Evolutionary conservation across 1,140 invertebrate genomes (phyloP), one percentile per base, ranked within the genome.

Genomic region (Sycophila sp.): DNA sequence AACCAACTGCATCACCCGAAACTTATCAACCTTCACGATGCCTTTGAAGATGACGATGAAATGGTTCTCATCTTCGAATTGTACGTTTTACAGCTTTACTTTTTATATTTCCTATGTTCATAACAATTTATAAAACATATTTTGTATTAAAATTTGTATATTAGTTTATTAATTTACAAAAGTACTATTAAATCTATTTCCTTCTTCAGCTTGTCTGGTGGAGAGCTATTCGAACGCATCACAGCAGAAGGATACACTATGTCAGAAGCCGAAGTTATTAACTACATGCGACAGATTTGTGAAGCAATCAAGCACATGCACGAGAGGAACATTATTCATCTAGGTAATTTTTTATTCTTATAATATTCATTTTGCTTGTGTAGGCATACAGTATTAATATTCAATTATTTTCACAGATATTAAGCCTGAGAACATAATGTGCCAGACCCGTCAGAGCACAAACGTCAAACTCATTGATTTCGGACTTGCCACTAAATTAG

Each of bases 391-490:
- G 13, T 49, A 30, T 40, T 38, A 70, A 73, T 32, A 22, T 45
- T 15, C n/a, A 73, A 62, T 72, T 73, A 51, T 73, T 36, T 32
- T 22, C 8, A 4, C 75, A 90, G 94, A 97, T 80, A 93, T 97
- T 71, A 96, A 99, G 87, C 98, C 98, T 0, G 98, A 99, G 82
- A 99, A 99, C 83, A 98, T 99, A 63, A 99, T 99, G 97, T 99
- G 98, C 83, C 96, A 98, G 81, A 99, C 97, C 5, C 92, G 94
- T 62, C 95, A 92, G 64, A 96, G 96, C 76, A 97, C 94, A 13
- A 95, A 96, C 79, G 94, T 99, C 7, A 99, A 99, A 88, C 88
- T 99, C 15, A 99, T 99, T 74, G 98, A 99, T 85, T 99, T 99
- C 86, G 98, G 98, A 32, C 87, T 99, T 62, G 97, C 98, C 0